These are phyloP conservation scores for Bucco capensis DNA, from an alignment of 2,113 vertebrate species.

Conservation along the genomic window DNA sequence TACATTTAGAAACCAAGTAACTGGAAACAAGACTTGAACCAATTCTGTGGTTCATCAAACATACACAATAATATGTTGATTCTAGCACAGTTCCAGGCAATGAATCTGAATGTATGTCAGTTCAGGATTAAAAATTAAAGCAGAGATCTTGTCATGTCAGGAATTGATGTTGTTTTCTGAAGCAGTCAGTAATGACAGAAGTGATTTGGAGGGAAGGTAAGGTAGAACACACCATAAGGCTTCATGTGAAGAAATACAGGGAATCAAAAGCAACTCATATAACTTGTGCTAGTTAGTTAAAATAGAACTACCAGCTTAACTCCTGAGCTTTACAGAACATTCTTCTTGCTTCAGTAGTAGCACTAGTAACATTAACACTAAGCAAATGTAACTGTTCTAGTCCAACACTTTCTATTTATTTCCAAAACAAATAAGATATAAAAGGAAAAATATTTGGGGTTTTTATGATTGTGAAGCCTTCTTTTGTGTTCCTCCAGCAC, in stretches of 20 bases:
- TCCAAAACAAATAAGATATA: neutral
- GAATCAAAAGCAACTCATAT: neutral
- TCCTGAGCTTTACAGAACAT: neutral
- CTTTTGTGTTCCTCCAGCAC: neutral
- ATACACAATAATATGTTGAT: constrained; percentile 41
- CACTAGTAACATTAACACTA: neutral
- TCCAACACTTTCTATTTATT: neutral
- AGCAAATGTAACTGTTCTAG: neutral
- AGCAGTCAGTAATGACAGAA: neutral
- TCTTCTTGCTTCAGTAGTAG: neutral
- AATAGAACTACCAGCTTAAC: neutral
- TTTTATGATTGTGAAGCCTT: neutral
- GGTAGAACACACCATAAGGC: neutral
- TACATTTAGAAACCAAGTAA: constrained; percentile 54
- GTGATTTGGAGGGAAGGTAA: neutral
- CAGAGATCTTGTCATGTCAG: neutral
- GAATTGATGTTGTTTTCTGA: neutral
- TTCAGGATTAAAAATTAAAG: constrained; percentile 54
- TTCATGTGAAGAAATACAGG: neutral
- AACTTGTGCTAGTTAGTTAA: neutral
- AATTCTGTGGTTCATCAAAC: constrained; percentile 56
- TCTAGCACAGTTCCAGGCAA: neutral
- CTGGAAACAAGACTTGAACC: constrained; percentile 33
- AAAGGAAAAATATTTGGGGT: neutral
- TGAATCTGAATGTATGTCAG: constrained; percentile 22